phyloP scores from a whole-genome alignment of 1,140 invertebrate species.

The Ctenoplectra terminalis region DNA sequence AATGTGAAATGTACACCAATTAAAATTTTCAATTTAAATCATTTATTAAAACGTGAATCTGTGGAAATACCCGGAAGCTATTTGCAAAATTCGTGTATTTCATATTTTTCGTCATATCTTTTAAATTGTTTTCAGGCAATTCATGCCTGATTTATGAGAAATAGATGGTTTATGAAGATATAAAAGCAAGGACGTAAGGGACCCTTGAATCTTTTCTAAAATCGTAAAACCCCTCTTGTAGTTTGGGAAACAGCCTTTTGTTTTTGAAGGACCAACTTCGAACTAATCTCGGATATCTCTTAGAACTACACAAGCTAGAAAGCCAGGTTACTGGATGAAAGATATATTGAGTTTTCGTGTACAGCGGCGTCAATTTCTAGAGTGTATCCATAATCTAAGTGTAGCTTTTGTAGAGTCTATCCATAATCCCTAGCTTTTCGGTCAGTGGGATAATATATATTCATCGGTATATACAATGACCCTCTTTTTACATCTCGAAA shows the following conservation, averaged over 20 bases:
- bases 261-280: not conserved
- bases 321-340: conserved; percentile 3
- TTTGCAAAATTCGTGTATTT: not conserved
- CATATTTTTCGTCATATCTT: not conserved
- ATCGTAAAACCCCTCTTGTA: conserved; percentile 8
- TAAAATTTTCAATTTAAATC: not conserved
- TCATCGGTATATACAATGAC: not conserved
- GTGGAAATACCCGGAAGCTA: no score
- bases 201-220: not conserved
- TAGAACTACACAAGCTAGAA: not conserved
- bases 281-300: conserved; percentile 30
- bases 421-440: conserved; percentile 17
- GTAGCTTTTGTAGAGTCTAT: no score
- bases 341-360: conserved; percentile 32
- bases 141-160: not conserved
- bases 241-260: conserved; percentile 14
- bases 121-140: not conserved
- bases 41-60: not conserved
- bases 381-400: conserved; percentile 35
- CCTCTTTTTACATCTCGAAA: not conserved
- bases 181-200: not conserved
- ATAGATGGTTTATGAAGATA: not conserved
- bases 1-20: not conserved
- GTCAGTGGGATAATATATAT: not conserved
- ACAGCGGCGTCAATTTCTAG: conserved; percentile 24